Percentiles rank a stretch among this genome's conserved stretches.
Conservation (phyloP, 2,888 invertebrate genomes). For the Acronicta psi region DNA sequence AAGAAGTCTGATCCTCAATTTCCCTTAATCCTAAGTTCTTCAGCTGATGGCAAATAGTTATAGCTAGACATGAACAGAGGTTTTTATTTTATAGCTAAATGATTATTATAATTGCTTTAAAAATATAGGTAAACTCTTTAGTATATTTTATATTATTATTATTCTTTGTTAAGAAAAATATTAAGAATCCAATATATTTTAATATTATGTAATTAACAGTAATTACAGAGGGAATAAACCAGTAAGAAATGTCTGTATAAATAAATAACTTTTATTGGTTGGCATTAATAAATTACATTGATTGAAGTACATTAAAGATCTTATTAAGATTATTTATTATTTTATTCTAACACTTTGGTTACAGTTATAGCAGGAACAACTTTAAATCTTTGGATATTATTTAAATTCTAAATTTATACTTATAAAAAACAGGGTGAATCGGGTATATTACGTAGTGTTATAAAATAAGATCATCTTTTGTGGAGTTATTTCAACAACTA, state of each 20-base stretch:
- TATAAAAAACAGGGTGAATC: neutral
- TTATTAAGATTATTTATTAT: conserved; percentile 62
- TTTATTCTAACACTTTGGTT: conserved; percentile 49
- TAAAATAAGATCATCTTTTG: no score
- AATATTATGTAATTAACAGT: conserved; percentile 31
- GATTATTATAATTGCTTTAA: conserved; percentile 26
- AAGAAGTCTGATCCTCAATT: neutral
- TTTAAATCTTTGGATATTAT: conserved; percentile 21
- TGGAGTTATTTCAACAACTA: no score
- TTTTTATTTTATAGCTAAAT: conserved; percentile 36
- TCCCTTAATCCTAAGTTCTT: neutral
- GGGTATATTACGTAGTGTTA: neutral
- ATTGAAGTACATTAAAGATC: conserved; percentile 70
- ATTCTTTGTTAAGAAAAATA: conserved; percentile 27
- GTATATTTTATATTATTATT: conserved; percentile 36
- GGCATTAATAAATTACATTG: conserved; percentile 72
- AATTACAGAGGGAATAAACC: conserved; percentile 24
- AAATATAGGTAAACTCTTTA: conserved; percentile 38
- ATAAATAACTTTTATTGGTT: conserved; percentile 78
- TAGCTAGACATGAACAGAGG: conserved; percentile 36
- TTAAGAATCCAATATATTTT: conserved; percentile 39
- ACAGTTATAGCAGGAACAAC: conserved; percentile 17
- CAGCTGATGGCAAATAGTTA: neutral
- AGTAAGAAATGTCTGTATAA: conserved; percentile 55
- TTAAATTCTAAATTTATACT: conserved; percentile 5